Evolutionary conservation across 2,888 invertebrate genomes (phyloP), one percentile per base, ranked within the genome.

Genomic region (Alloscopus bannaensis): DNA sequence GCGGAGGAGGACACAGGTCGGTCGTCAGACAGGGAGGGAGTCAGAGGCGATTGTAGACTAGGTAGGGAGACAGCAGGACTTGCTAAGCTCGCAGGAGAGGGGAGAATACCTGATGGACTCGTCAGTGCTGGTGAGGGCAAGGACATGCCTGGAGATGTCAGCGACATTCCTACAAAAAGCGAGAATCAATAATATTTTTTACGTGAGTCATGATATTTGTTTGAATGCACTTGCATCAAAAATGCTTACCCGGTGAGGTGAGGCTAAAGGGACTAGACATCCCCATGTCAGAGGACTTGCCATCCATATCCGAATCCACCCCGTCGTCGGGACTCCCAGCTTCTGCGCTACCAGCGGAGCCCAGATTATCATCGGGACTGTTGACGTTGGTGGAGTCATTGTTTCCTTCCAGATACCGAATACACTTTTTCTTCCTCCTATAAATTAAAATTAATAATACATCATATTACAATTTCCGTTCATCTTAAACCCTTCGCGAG

Each of bases 391-490:
- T 91, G 84, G 91, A 91, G 87, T 92, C 93, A 84, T 90, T 89
- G 62, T 79, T 80, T 36, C 92, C 93, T 91, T 96, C 96, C 94
- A 96, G 94, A 91, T 97, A 97, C 87, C 97, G 94, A 88, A 97
- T 95, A 91, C 97, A 97, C 90, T 97, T 97, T 90, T 97, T 97
- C 93, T 97, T 97, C 91, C 97, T 95, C 91, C 96, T 97, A 91
- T 3, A 91, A 91, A n/a, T n/a, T n/a, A n/a, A n/a, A n/a, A 68
- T 52, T 36, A 36, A 52, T 36, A 6, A 36, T 36, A 6, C 36
- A 36, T 36, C 6, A 36, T 13, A 36, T 36, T 36, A 6, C 36
- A 36, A 76, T n/a, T n/a, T n/a, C n/a, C n/a, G n/a, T n/a, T n/a
- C n/a, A n/a, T n/a, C n/a, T n/a, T n/a, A n/a, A n/a, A n/a, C n/a